Conservation (phyloP, 2,888 invertebrate species). For the Ormyrus labotus region DNA sequence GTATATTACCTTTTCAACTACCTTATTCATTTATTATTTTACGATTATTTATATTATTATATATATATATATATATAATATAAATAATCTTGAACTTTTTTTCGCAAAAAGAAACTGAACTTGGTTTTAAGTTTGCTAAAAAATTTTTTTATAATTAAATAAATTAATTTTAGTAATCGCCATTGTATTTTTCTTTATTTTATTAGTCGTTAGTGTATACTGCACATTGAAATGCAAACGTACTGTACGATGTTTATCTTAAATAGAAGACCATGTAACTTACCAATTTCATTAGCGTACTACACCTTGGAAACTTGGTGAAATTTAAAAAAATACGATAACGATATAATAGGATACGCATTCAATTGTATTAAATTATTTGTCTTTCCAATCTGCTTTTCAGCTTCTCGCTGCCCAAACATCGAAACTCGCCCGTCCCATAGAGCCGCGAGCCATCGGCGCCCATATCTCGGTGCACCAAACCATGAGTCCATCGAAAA, state of each 20-base stretch:
- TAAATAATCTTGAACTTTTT: not conserved
- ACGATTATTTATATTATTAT: not conserved
- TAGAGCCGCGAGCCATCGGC: constrained; percentile 10
- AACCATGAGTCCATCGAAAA: not conserved
- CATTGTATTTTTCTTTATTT: not conserved
- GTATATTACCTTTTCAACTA: not conserved
- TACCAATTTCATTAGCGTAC: not conserved
- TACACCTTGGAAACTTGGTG: not conserved
- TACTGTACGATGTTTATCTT: not conserved
- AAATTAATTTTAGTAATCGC: not conserved
- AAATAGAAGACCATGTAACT: not conserved
- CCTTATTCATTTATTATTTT: not conserved
- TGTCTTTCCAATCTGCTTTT: too few species aligned
- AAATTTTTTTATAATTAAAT: not conserved
- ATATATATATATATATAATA: too few species aligned
- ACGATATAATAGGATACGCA: not conserved
- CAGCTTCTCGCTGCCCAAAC: too few species aligned
- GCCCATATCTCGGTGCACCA: not conserved
- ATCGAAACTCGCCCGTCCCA: not conserved
- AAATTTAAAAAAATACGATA: not conserved
- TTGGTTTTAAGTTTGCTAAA: not conserved
- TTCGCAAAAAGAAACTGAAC: not conserved
- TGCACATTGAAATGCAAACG: not conserved
- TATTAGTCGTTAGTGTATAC: not conserved
- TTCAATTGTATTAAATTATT: too few species aligned